These are phyloP conservation scores for Brachionus plicatilis DNA, from an alignment of 1,140 invertebrate species.

Conservation along the genomic window DNA sequence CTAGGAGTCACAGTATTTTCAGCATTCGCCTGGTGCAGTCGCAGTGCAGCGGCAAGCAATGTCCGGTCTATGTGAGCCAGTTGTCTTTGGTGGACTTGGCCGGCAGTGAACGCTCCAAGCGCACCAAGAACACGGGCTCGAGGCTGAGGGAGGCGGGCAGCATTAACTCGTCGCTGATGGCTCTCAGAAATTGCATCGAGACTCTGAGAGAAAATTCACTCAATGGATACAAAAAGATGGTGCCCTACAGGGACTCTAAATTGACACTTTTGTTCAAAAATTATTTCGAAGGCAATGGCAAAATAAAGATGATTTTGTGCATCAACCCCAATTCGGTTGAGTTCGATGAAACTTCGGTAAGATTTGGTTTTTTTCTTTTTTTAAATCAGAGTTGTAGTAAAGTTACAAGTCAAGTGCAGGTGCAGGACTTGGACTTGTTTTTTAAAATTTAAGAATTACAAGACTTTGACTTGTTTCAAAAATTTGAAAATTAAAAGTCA, in stretches of 20 bases:
- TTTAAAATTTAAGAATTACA: too few relatives aligned
- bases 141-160: conserved; percentile 66
- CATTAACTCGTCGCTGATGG: conserved; percentile 81
- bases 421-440: too few relatives aligned
- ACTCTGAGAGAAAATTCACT: conserved; percentile 72
- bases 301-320: conserved; percentile 92
- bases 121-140: conserved; percentile 74
- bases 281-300: conserved; percentile 94
- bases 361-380: too few relatives aligned
- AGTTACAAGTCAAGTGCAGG: too few relatives aligned
- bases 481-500: too few relatives aligned
- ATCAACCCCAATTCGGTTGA: conserved; percentile 84
- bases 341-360: conserved; percentile 75
- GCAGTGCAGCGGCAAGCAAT: conserved; percentile 40
- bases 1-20: conserved; percentile 86
- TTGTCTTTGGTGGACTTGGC: conserved; percentile 88
- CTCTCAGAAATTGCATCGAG: conserved; percentile 78
- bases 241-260: conserved; percentile 89
- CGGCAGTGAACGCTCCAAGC: conserved; percentile 78
- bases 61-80: conserved; percentile 59
- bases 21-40: conserved; percentile 68
- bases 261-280: conserved; percentile 94
- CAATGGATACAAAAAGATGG: conserved; percentile 56
- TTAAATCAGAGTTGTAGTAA: too few relatives aligned
- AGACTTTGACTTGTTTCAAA: too few relatives aligned